Evolutionary conservation across 2,797 vertebrate genomes (phyloP).

Genomic region (Sebastiscus tertius): DNA sequence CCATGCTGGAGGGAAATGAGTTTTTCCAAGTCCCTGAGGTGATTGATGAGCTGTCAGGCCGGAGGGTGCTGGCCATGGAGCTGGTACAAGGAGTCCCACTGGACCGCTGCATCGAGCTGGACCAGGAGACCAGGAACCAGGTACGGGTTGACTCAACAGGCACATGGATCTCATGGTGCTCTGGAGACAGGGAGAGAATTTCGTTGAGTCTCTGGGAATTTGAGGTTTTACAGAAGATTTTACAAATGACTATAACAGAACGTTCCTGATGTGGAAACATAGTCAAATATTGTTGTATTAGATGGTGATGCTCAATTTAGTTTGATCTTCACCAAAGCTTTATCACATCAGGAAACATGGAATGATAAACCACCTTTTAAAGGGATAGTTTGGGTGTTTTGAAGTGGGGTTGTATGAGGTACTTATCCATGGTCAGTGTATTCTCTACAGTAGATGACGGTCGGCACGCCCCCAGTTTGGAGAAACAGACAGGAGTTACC

Average conservation of each 20-base stretch:
- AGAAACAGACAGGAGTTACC: too few species aligned
- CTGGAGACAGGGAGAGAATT: not conserved
- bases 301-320: not conserved
- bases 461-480: too few species aligned
- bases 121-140: constrained; percentile 87
- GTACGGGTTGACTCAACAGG: constrained; percentile 51
- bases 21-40: constrained; percentile 88
- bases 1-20: constrained; percentile 81
- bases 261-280: not conserved
- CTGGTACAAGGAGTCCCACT: constrained; percentile 88
- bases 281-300: not conserved
- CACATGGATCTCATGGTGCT: not conserved
- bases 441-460: too few species aligned
- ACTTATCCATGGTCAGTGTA: too few species aligned
- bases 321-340: not conserved
- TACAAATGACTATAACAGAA: not conserved
- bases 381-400: too few species aligned
- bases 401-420: too few species aligned
- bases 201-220: not conserved
- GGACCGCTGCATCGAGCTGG: constrained; percentile 86
- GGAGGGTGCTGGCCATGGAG: constrained; percentile 88
- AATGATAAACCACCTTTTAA: not conserved
- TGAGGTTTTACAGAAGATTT: too few species aligned
- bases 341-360: not conserved
- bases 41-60: constrained; percentile 83